Conservation (phyloP, 2,888 invertebrate genomes). For the Carabus problematicus region DNA sequence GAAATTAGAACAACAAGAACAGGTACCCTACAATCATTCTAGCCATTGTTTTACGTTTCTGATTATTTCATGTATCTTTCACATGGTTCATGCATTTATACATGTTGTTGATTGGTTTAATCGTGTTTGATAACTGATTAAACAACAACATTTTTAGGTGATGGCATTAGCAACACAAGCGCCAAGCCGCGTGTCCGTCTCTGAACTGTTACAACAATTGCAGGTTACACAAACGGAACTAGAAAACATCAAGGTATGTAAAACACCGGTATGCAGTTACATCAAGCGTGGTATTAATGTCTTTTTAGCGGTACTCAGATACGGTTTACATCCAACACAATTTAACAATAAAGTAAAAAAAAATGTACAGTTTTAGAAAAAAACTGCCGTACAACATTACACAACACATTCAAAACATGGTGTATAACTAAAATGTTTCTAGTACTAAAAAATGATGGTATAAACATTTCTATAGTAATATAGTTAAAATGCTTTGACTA, state of each 20-base stretch:
- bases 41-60: not conserved
- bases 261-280: not conserved
- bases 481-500: too few species aligned
- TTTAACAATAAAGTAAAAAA: not conserved
- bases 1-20: constrained; percentile 71
- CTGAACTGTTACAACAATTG: constrained; percentile 81
- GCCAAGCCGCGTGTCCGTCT: constrained; percentile 76
- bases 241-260: constrained; percentile 82
- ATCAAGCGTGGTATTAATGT: constrained; percentile 14
- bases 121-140: not conserved
- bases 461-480: too few species aligned
- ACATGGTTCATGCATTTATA: too few species aligned
- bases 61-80: not conserved
- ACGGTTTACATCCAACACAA: not conserved
- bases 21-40: constrained; percentile 61
- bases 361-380: too few species aligned
- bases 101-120: too few species aligned
- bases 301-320: constrained; percentile 23
- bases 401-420: too few species aligned
- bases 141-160: constrained; percentile 49
- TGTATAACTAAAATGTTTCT: too few species aligned
- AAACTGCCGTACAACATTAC: too few species aligned
- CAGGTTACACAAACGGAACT: constrained; percentile 86
- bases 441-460: too few species aligned
- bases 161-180: constrained; percentile 66